Evolutionary conservation across 2,113 vertebrate species (phyloP), one percentile per base, ranked within the genome.

Genomic region (Neolamprologus toae): DNA sequence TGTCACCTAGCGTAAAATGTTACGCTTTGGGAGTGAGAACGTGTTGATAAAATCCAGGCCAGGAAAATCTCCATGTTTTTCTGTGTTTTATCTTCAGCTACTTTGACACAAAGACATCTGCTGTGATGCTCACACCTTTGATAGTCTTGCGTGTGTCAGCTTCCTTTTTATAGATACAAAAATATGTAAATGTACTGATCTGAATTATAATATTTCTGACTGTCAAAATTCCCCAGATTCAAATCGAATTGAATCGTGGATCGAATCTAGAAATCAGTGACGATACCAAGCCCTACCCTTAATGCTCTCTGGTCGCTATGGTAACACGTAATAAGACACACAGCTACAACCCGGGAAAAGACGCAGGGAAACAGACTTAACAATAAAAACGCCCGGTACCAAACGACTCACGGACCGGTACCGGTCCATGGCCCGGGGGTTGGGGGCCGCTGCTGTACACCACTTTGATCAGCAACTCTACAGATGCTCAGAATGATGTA

Each of bases 281-380:
- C 40, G 40, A 42, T 42, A 42, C 40, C 40, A 11, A 42, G 40
- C 40, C 40, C 40, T 42, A 42, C 21, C 21, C 6, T 55, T 23
- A 23, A 55, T 57, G 54, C 7, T 57, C 13, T 28, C 23, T 5
- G 23, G 54, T 57, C 0, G 1, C 55, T 28, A 57, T 57, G 23
- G 55, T 9, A 28, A 57, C 1, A 0, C 0, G 3, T 28, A 57
- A 28, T 57, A 28, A 28, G 55, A 57, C 55, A 2, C 7, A 57
- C 23, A 16, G 13, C 23, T 57, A 57, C 55, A 28, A 57, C 13
- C 0, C 2, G 1, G 55, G 23, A 28, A 2, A 57, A 57, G 55
- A 57, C 13, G 0, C 23, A 5, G 23, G 7, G 55, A 16, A 57
- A 16, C 23, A 0, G 2, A 28, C 0, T 57, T 57, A 28, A 28